phyloP scores from a whole-genome alignment of 2,113 vertebrate genomes.

The Lathamus discolor region DNA sequence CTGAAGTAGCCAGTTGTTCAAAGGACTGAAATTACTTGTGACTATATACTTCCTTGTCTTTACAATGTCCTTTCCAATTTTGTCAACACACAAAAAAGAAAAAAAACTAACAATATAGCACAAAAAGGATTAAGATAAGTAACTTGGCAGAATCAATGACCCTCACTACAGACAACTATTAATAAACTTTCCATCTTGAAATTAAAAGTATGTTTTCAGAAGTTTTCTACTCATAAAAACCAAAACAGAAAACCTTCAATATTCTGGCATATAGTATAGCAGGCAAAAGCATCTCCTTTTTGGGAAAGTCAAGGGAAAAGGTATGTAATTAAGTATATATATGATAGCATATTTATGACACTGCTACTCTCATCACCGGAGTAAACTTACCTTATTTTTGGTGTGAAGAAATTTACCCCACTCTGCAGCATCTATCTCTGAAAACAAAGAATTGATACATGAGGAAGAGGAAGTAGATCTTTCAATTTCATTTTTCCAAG shows the following conservation, averaged over 20 bases:
- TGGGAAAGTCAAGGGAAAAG: not conserved
- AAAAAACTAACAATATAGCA: not conserved
- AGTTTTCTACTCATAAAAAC: not conserved
- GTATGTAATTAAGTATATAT: not conserved
- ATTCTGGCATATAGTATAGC: not conserved
- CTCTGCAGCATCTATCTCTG: slow-evolving; percentile 93
- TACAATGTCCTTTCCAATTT: not conserved
- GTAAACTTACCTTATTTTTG: slow-evolving; percentile 90
- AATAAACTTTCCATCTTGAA: not conserved
- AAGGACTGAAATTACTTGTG: not conserved
- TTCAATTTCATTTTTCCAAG: not conserved
- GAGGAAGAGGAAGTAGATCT: not conserved
- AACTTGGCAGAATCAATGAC: not conserved
- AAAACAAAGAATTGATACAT: slow-evolving; percentile 60
- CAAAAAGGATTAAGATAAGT: not conserved
- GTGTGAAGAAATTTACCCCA: slow-evolving; percentile 99
- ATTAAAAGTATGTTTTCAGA: not conserved
- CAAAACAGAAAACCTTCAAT: not conserved
- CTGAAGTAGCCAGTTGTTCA: not conserved
- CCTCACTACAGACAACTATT: not conserved
- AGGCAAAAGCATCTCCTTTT: not conserved
- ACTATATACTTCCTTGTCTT: not conserved
- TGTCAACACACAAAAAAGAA: not conserved
- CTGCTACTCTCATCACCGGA: not conserved
- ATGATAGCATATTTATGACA: not conserved